Conservation (phyloP, 2,888 invertebrate genomes). For the Halocaridina rubra region DNA sequence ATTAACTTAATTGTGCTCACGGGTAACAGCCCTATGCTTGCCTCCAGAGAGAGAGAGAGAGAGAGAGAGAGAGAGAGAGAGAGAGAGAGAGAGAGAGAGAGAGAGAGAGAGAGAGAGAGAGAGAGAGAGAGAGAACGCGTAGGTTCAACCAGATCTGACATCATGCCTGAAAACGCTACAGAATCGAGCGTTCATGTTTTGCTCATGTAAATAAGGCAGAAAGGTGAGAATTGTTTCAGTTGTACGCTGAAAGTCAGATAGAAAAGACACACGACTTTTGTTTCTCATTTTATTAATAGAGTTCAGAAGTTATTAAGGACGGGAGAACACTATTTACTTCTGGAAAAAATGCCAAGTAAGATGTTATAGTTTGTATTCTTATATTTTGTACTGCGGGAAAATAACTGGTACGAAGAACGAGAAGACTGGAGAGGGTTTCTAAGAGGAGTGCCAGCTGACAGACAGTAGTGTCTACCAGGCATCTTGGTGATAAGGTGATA, state of each 20-base stretch:
- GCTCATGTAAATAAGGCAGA: neutral
- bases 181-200: neutral
- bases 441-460: too few relatives aligned
- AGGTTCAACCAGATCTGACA: neutral
- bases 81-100: neutral
- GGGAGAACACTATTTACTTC: neutral
- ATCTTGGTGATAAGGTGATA: too few relatives aligned
- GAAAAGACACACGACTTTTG: neutral
- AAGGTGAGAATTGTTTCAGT: neutral
- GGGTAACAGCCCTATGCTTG: neutral
- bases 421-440: too few relatives aligned
- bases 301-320: neutral
- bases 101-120: neutral
- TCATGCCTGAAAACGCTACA: neutral
- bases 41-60: neutral
- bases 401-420: too few relatives aligned
- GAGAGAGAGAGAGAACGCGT: neutral
- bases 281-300: too few relatives aligned
- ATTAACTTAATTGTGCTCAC: neutral
- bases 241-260: neutral
- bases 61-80: neutral
- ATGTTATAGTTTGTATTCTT: neutral
- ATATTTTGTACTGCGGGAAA: neutral
- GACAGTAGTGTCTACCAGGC: too few relatives aligned
- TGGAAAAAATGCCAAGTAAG: neutral